phyloP scores from a whole-genome alignment of 2,797 vertebrate species.

The Gastrophryne carolinensis region DNA sequence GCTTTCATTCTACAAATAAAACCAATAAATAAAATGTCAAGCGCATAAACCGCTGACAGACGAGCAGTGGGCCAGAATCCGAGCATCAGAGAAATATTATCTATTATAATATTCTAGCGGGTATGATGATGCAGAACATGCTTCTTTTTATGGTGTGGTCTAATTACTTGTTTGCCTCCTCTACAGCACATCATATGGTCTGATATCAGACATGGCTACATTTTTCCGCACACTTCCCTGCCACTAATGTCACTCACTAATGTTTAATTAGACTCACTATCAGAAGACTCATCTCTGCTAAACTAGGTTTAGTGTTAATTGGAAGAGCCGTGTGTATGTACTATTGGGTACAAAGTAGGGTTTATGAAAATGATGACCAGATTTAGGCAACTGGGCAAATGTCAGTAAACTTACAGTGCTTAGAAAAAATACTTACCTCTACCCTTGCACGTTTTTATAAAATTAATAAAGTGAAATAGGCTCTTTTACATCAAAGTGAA shows the following conservation, averaged over 20 bases:
- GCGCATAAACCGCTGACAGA: slow-evolving; percentile 12
- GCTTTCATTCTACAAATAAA: slow-evolving; percentile 30
- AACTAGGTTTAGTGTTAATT: too few relatives aligned
- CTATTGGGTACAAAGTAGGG: too few relatives aligned
- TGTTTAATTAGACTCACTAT: not conserved
- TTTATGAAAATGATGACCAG: too few relatives aligned
- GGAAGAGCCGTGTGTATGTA: too few relatives aligned
- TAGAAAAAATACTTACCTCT: too few relatives aligned
- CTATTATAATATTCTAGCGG: not conserved
- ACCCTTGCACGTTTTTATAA: too few relatives aligned
- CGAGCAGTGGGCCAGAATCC: not conserved
- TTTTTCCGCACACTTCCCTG: not conserved
- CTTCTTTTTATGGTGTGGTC: slow-evolving; percentile 1
- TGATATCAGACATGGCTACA: slow-evolving; percentile 2
- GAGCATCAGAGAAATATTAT: slow-evolving; percentile 16
- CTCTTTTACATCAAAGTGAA: too few relatives aligned
- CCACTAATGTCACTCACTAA: not conserved
- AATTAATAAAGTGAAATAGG: too few relatives aligned
- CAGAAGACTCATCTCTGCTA: too few relatives aligned
- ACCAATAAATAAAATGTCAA: slow-evolving; percentile 43
- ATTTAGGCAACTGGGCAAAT: too few relatives aligned
- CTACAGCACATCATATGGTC: not conserved
- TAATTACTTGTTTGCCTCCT: slow-evolving; percentile 5
- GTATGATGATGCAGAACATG: slow-evolving; percentile 5
- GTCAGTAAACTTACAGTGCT: too few relatives aligned